phyloP scores from a whole-genome alignment of 37 sponge, comb jelly and placozoan genomes.

The Axinella damicornis region DNA sequence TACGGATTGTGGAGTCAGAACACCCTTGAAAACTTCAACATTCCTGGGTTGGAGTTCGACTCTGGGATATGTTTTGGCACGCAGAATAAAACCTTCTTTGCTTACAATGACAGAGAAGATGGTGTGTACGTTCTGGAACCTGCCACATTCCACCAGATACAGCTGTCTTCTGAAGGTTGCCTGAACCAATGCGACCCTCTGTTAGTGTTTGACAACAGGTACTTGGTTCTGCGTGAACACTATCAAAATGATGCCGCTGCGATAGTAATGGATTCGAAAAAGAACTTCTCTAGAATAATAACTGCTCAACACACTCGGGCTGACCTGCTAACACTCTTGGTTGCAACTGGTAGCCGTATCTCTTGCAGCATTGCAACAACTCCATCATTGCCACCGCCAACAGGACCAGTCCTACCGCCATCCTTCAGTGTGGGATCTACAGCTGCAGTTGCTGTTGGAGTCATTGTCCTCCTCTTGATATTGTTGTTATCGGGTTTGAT shows the following conservation, averaged over 20 bases:
- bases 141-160: not conserved
- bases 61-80: not conserved
- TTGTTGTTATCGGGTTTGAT: not conserved
- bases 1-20: not conserved
- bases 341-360: not conserved
- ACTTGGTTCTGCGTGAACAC: not conserved
- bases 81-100: not conserved
- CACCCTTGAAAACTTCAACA: not conserved
- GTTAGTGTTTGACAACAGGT: not conserved
- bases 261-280: not conserved
- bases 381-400: too few species aligned
- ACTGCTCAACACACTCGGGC: not conserved
- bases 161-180: not conserved
- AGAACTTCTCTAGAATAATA: not conserved
- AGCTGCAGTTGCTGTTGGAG: not conserved
- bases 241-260: not conserved
- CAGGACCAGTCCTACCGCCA: not conserved
- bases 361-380: too few species aligned
- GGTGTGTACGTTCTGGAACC: not conserved
- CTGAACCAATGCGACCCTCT: not conserved
- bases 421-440: not conserved
- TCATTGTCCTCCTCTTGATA: not conserved
- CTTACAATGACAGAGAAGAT: not conserved
- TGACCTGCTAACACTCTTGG: not conserved
- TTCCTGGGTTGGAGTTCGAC: not conserved